Evolutionary conservation across 2,797 vertebrate species (phyloP), one percentile per base, ranked within the genome.

Genomic region (Discoglossus pictus): DNA sequence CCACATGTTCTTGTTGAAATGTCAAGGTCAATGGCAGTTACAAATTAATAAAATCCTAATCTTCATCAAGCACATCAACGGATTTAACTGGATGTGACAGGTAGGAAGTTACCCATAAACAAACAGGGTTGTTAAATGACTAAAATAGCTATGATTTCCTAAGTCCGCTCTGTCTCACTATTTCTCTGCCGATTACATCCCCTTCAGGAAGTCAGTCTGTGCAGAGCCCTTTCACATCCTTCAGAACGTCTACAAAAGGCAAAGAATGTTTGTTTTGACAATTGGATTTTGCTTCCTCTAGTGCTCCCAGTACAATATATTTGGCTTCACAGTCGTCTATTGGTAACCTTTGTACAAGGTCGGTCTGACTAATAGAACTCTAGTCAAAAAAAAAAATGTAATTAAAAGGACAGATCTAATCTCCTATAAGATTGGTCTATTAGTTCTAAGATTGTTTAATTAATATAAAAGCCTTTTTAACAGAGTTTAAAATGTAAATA

Each of bases 251-350:
- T 47, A 75, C 76, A 75, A 75, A 62, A 76, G 74, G 70, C 66
- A 71, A 73, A 34, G 73, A 77, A 74, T 84, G 78, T 87, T 89
- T 89, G 74, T 73, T 80, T 82, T 87, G 83, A 82, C 73, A 80
- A 60, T 44, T 69, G 72, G 62, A 62, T 4, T n/a, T 13, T 43
- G 68, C 77, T 82, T 81, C 80, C 75, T 78, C 71, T 62, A 62
- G 72, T 79, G 74, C 60, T 65, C 73, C 73, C 71, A 76, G 81
- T 78, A 89, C 81, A 82, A 78, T 74, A 68, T 68, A 75, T 54
- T 4, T 21, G 40, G 15, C 38, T n/a, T n/a, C n/a, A n/a, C n/a
- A n/a, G n/a, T n/a, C n/a, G n/a, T n/a, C n/a, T n/a, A n/a, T n/a
- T n/a, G n/a, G n/a, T n/a, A n/a, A n/a, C n/a, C n/a, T n/a, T n/a